These are phyloP conservation scores for Pterobdella sp. DNA, from an alignment of 2,888 invertebrate species.

Conservation along the genomic window DNA sequence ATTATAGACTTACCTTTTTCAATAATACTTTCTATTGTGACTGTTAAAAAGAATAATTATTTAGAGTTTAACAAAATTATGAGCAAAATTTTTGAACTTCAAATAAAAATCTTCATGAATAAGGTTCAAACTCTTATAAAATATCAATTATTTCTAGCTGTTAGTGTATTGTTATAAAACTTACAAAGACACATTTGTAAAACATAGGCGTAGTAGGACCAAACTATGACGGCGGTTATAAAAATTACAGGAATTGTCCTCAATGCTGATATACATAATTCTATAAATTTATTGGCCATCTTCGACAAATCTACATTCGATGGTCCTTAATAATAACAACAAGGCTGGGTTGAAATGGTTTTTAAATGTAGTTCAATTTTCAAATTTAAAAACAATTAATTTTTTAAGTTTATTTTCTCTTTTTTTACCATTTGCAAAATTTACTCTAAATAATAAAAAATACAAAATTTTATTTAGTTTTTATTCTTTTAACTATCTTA, in stretches of 20 bases:
- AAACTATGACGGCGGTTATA: conserved; percentile 75
- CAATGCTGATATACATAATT: conserved; percentile 51
- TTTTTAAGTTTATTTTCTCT: background rate
- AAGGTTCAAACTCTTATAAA: background rate
- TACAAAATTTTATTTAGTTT: too few species aligned
- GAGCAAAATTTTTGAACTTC: background rate
- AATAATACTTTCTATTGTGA: conserved; percentile 66
- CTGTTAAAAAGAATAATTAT: conserved; percentile 58
- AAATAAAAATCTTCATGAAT: background rate
- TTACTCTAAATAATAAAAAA: too few species aligned
- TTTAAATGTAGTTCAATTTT: too few species aligned
- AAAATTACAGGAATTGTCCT: conserved; percentile 94
- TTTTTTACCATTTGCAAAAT: too few species aligned
- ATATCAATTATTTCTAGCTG: background rate
- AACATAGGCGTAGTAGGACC: conserved; percentile 98
- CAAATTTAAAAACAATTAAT: background rate
- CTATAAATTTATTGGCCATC: conserved; percentile 29
- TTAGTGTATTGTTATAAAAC: conserved; percentile 50
- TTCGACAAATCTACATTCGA: conserved; percentile 2
- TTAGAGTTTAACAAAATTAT: background rate
- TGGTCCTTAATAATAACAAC: conserved; percentile 9
- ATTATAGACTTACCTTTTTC: conserved; percentile 58
- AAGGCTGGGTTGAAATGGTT: background rate
- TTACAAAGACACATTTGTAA: conserved; percentile 73
- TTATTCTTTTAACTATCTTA: too few species aligned